Evolutionary conservation across 2,888 invertebrate genomes (phyloP).

Genomic region (Drosophila seclusa): DNA sequence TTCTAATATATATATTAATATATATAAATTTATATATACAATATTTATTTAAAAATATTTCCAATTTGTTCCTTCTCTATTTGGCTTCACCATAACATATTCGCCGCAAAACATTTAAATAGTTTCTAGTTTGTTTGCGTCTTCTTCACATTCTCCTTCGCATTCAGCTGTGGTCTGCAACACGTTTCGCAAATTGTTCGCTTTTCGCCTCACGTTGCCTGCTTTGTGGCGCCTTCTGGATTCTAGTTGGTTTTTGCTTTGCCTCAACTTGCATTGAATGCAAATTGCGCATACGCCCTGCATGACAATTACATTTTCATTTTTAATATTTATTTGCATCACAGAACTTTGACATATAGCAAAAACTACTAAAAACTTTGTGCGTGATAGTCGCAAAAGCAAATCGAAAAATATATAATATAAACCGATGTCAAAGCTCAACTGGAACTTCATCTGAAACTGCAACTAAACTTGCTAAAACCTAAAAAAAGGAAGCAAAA

Average conservation of each 20-base stretch:
- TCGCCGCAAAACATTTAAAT: conserved; percentile 5
- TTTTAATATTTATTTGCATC: conserved; percentile 13
- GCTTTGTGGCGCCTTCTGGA: conserved; percentile 49
- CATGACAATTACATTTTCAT: conserved; percentile 51
- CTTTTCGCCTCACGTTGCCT: conserved; percentile 41
- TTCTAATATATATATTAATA: background rate
- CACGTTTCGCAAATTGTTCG: conserved; percentile 29
- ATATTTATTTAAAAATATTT: background rate
- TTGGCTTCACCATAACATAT: too few relatives aligned
- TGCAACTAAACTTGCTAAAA: conserved; percentile 10
- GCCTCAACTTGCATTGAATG: conserved; percentile 27
- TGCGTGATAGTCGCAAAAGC: conserved; percentile 21
- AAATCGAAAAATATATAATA: background rate
- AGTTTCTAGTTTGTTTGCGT: conserved; percentile 28
- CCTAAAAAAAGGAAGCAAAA: conserved; percentile 1
- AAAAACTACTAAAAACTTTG: conserved; percentile 40
- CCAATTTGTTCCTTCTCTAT: background rate
- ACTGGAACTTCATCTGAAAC: conserved; percentile 13
- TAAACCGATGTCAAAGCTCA: conserved; percentile 16
- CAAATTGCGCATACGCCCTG: conserved; percentile 75
- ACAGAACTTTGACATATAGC: conserved; percentile 12
- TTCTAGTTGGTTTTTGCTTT: background rate
- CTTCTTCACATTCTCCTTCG: conserved; percentile 19
- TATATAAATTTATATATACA: background rate
- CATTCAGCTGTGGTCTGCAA: conserved; percentile 28